These are phyloP conservation scores for Ctenopoma multispine DNA, from an alignment of 2,797 vertebrate species.

Conservation along the genomic window DNA sequence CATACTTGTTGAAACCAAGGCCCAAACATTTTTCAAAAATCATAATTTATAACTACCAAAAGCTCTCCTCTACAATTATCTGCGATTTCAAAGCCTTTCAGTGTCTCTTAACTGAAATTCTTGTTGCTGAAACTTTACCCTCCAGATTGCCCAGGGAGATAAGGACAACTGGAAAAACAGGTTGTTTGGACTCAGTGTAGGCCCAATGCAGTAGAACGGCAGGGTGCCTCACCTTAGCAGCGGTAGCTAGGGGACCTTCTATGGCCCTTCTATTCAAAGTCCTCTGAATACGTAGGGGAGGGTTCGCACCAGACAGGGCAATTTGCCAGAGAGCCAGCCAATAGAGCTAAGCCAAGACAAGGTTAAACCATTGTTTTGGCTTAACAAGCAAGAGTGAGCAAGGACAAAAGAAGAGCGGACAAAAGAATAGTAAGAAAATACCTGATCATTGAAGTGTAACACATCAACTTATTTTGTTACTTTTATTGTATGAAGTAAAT, in stretches of 20 bases:
- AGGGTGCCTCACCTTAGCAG: constrained; percentile 84
- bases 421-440: constrained; percentile 83
- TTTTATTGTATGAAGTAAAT: constrained; percentile 56
- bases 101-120: constrained; percentile 60
- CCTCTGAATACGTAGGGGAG: constrained; percentile 79
- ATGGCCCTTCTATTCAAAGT: constrained; percentile 83
- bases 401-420: constrained; percentile 81
- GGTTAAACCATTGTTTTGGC: constrained; percentile 88
- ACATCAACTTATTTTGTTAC: constrained; percentile 75
- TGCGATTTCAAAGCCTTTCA: constrained; percentile 67
- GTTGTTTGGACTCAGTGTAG: constrained; percentile 79
- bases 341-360: constrained; percentile 83
- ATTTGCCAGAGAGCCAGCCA: constrained; percentile 85
- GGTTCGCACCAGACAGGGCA: constrained; percentile 83
- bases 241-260: constrained; percentile 84
- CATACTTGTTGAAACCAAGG: constrained; percentile 22
- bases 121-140: constrained; percentile 73
- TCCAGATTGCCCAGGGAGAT: constrained; percentile 78
- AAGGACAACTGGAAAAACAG: constrained; percentile 86
- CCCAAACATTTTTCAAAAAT: constrained; percentile 20
- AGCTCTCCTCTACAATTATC: constrained; percentile 63
- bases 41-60: constrained; percentile 62
- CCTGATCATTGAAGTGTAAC: constrained; percentile 77
- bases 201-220: constrained; percentile 73
- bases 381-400: constrained; percentile 86